These are phyloP conservation scores for Trinorchestia longiramus DNA, from an alignment of 1,140 invertebrate species.

Conservation along the genomic window DNA sequence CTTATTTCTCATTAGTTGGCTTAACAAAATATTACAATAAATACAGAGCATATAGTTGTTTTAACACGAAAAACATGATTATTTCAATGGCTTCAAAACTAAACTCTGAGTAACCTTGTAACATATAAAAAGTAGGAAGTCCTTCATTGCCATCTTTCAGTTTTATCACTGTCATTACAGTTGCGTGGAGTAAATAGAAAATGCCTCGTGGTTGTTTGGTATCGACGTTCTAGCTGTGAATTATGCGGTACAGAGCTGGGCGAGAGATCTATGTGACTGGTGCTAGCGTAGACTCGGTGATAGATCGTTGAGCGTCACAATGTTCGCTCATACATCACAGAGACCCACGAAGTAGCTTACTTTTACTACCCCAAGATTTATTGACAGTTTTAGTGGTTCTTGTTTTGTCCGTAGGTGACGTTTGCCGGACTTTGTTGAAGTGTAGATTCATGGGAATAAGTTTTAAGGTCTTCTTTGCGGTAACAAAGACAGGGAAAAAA, in stretches of 20 bases:
- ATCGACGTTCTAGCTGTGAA: slow-evolving; percentile 7
- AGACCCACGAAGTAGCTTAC: slow-evolving; percentile 27
- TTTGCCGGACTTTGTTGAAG: neutral
- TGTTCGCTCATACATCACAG: slow-evolving; percentile 23
- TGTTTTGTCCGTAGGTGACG: slow-evolving; percentile 20
- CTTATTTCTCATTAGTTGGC: too few relatives aligned
- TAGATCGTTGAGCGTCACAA: slow-evolving; percentile 34
- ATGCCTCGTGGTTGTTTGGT: neutral
- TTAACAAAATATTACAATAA: too few relatives aligned
- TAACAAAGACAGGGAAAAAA: neutral
- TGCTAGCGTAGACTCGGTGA: slow-evolving; percentile 25
- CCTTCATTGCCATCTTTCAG: neutral
- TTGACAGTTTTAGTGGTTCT: slow-evolving; percentile 7
- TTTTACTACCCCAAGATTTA: slow-evolving; percentile 25
- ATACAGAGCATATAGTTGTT: too few relatives aligned
- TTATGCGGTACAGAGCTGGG: neutral
- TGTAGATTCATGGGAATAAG: neutral
- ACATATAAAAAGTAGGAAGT: neutral
- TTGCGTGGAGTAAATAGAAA: neutral
- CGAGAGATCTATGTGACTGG: slow-evolving; percentile 13
- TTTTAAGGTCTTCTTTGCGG: neutral
- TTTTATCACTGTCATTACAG: neutral
- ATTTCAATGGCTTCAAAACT: too few relatives aligned
- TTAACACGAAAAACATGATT: too few relatives aligned
- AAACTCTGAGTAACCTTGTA: neutral